These are phyloP conservation scores for Alces alces DNA, from an alignment of 2,113 vertebrate genomes.

Conservation along the genomic window DNA sequence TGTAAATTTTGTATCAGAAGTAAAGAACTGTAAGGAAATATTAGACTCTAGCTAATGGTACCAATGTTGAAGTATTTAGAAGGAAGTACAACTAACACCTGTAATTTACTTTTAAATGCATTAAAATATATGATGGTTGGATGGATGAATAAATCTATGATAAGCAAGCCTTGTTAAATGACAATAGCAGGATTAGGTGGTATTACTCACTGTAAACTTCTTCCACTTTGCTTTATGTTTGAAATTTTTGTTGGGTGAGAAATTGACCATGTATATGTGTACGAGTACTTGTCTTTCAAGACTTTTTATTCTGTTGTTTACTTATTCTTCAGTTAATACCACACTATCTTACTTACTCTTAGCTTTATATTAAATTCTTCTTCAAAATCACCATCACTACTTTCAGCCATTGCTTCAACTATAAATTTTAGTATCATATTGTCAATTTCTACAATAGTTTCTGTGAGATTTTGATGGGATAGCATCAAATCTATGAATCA, in stretches of 20 bases:
- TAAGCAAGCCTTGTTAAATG: not conserved
- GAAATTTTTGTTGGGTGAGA: not conserved
- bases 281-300: not conserved
- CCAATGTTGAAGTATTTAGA: not conserved
- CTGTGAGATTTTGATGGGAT: not conserved
- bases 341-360: not conserved
- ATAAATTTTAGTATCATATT: not conserved
- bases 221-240: not conserved
- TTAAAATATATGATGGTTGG: not conserved
- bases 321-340: not conserved
- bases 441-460: not conserved
- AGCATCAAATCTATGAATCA: not conserved
- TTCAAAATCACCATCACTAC: not conserved
- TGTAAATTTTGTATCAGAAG: not conserved
- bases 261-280: not conserved
- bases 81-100: not conserved
- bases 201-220: not conserved
- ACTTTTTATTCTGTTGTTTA: not conserved
- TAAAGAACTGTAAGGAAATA: not conserved
- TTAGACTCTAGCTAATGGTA: not conserved
- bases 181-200: not conserved
- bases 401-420: not conserved
- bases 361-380: not conserved
- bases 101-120: not conserved
- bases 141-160: not conserved